phyloP scores from a whole-genome alignment of 2,113 vertebrate species.

The Nannospalax galili region DNA sequence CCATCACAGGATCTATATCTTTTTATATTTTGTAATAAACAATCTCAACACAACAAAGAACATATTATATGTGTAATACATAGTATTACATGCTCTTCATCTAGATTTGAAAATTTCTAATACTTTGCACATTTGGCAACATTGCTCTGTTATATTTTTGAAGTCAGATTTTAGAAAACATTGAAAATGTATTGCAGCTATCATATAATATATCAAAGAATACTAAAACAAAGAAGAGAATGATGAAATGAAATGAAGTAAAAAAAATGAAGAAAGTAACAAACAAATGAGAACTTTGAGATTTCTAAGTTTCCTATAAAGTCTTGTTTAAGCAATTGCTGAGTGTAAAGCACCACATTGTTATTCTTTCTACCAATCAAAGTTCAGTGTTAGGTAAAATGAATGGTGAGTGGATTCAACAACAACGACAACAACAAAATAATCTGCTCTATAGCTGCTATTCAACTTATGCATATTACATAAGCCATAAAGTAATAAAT shows the following conservation, averaged over 20 bases:
- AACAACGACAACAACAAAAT: no score
- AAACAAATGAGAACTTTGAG: not conserved
- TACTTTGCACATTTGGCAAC: not conserved
- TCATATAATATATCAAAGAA: no score
- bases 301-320: not conserved
- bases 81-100: not conserved
- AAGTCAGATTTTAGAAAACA: not conserved
- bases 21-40: not conserved
- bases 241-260: not conserved
- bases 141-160: not conserved
- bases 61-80: no score
- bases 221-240: not conserved
- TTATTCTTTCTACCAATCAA: not conserved
- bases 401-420: not conserved
- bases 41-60: not conserved
- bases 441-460: no score
- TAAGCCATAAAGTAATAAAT: not conserved
- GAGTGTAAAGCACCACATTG: not conserved
- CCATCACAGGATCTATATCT: fast-evolving
- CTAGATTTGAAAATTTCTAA: not conserved
- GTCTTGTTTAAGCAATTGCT: fast-evolving
- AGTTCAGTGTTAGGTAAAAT: not conserved
- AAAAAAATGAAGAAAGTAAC: not conserved
- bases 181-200: not conserved
- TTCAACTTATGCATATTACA: not conserved